Evolutionary conservation across 1,140 invertebrate species (phyloP), one percentile per base, ranked within the genome.

Genomic region (Zaprionus vittiger): DNA sequence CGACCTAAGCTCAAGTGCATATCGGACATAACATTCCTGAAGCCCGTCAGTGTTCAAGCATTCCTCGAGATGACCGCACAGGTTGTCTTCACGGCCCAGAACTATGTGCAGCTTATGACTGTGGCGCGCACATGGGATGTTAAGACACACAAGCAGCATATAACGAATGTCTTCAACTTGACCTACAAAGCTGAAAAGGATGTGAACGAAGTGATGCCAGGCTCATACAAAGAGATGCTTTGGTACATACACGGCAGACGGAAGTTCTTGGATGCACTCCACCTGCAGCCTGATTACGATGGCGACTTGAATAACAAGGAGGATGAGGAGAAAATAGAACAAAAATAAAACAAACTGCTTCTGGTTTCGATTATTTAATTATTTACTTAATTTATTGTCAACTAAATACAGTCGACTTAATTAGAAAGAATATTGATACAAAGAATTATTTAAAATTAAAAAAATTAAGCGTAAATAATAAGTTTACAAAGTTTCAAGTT

Each of bases 101-200:
- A 94, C 44, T 94, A 94, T 69, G 92, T 97, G 62, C 95, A 96
- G 92, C 92, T 95, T 15, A 93, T 94, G 80, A 96, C 96, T 1
- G 94, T 95, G 77, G 96, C 96, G 1, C 95, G 96, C 84, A 94
- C 96, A 24, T 94, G 95, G 70, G 94, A 96, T 89, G 93, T 95
- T 3, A 79, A 93, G 20, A 94, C 93, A 5, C 94, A 94, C 3
- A 91, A 91, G 60, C 93, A 93, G 61, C 93, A 93, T 26, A 96
- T 95, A 9, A 96, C 96, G 5, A 97, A 97, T 93, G 94, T 95
- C 15, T 97, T 97, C 83, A 95, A 97, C 83, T 96, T 96, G 81
- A 96, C 96, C 4, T 96, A 95, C 87, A 91, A 94, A 76, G 93
- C 94, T 6, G 91, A 93, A 3, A 92, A 94, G 55, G 73, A 93